These are phyloP conservation scores for Idris sp. DNA, from an alignment of 1,140 invertebrate genomes.

Conservation along the genomic window DNA sequence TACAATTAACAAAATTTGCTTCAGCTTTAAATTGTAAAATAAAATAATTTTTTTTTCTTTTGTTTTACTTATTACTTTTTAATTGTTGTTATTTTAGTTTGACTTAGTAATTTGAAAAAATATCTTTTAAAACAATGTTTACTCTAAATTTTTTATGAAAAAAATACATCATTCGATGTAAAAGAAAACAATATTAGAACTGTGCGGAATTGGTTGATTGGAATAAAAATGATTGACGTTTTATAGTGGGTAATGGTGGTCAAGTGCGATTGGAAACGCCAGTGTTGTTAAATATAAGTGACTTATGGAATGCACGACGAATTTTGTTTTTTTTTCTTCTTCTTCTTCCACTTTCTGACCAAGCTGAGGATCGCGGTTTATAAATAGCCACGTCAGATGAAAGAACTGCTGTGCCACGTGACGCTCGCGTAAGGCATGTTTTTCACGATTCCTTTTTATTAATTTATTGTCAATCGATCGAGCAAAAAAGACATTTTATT, in stretches of 20 bases:
- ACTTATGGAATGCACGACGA: constrained; percentile 14
- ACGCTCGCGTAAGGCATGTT: constrained; percentile 12
- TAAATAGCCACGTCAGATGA: constrained; percentile 25
- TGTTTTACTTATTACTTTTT: too few relatives aligned
- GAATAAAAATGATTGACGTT: constrained; percentile 26
- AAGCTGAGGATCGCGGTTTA: constrained; percentile 26
- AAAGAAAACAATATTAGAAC: too few relatives aligned
- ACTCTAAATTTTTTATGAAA: too few relatives aligned
- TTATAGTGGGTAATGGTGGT: constrained; percentile 1
- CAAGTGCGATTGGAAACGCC: constrained; percentile 1
- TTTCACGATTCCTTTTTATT: constrained; percentile 11
- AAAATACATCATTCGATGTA: too few relatives aligned
- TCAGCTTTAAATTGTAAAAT: too few relatives aligned
- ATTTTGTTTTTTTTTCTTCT: constrained; percentile 21
- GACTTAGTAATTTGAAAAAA: too few relatives aligned
- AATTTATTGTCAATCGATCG: too few relatives aligned
- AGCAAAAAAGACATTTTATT: too few relatives aligned
- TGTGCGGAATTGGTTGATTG: constrained; percentile 5
- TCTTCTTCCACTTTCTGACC: constrained; percentile 31
- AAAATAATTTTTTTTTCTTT: too few relatives aligned
- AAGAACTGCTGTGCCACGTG: constrained; percentile 28
- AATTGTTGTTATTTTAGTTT: too few relatives aligned
- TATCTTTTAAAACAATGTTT: too few relatives aligned
- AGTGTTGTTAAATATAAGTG: constrained; percentile 20
- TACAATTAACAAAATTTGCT: too few relatives aligned